Conservation (phyloP, 2,113 vertebrate species). For the Pachycephala philippinensis region DNA sequence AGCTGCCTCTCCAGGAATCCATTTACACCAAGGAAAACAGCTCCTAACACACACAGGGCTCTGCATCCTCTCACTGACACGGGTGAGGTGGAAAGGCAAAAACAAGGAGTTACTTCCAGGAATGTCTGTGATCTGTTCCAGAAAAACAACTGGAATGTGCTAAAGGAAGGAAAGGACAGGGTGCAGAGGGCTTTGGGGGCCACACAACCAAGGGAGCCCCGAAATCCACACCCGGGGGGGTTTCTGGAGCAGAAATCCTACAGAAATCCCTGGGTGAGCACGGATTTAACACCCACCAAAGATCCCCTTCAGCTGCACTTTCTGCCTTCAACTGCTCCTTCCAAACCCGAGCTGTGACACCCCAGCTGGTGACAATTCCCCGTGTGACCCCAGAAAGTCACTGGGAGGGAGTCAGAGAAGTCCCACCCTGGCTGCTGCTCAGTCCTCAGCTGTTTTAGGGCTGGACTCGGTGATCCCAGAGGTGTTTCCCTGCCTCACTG, state of each 20-base stretch:
- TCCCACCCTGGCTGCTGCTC: accelerated
- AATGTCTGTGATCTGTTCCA: accelerated
- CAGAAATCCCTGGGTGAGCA: accelerated
- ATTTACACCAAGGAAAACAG: not conserved
- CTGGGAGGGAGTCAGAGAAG: not conserved
- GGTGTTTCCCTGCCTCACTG: not conserved
- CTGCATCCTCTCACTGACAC: not conserved
- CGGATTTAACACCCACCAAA: not conserved
- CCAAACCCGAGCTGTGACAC: not conserved
- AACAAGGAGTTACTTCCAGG: not conserved
- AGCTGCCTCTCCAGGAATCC: not conserved
- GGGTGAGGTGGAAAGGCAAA: not conserved
- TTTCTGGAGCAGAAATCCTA: not conserved
- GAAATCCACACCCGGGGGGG: accelerated
- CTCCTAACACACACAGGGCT: not conserved
- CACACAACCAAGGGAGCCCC: accelerated
- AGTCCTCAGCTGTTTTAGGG: not conserved
- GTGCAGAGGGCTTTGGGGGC: not conserved
- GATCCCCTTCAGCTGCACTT: not conserved
- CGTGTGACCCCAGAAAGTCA: accelerated
- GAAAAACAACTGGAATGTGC: not conserved
- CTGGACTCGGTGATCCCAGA: accelerated
- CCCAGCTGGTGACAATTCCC: not conserved
- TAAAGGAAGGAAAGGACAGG: not conserved
- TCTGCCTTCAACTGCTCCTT: not conserved